Base-by-base conservation (phyloP, 1,140 invertebrate genomes). In the Myzus persicae region DNA sequence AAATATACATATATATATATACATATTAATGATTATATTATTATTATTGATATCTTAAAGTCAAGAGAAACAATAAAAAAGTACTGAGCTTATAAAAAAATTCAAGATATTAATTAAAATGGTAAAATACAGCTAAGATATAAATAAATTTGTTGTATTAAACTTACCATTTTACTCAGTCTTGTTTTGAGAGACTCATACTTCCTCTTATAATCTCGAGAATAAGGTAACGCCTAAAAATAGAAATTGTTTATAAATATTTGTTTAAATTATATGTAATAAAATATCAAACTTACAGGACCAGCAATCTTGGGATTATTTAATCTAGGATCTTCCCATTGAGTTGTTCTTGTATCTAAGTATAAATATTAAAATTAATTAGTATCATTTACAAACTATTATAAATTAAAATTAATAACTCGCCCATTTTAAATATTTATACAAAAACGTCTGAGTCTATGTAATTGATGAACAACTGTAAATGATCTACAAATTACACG, bases 281-380 rank as follows among this genome's bases (percentile, higher is more conserved):
- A 38, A n/a, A 54, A 81, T n/a, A n/a, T 81, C 40, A 84, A 93
- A 96, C 96, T 96, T 95, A 97, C 97, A 94, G 98, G 99, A 46
- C 99, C 99, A 94, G 99, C 99, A 94, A 99, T 99, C 95, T 98
- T 97, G 94, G 98, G 98, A 96, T 99, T 99, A 88, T 98, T 98
- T 95, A 99, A 96, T 92, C 99, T 96, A 40, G 99, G 99, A 97
- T 99, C 99, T 96, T 99, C 99, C 99, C 99, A 99, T 95, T 99
- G 99, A 36, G 99, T 99, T 94, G 97, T 98, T 95, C 98, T 97
- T 22, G 98, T 99, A 96, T 99, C 98, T 99, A 94, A 94, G 95
- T 95, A 93, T 94, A 94, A 94, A 44, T 54, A 54, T 76, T n/a
- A 76, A n/a, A 18, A 76, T 76, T n/a, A 76, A 76, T 76, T 76